phyloP scores from a whole-genome alignment of 92 coral and sea anemone species.

The Anthopleura xanthogrammica region DNA sequence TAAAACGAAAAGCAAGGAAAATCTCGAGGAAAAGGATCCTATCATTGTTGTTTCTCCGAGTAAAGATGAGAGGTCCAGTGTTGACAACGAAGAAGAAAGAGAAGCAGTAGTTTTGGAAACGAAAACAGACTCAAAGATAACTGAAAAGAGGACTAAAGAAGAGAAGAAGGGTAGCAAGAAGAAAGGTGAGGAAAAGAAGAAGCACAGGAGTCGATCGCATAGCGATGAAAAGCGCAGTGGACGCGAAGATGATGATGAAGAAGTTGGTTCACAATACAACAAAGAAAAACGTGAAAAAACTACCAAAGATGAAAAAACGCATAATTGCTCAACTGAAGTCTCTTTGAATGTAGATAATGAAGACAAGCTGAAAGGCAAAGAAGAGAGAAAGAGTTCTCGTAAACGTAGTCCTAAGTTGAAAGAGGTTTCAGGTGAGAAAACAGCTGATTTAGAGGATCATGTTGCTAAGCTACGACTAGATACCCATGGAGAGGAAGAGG shows the following conservation, averaged over 20 bases:
- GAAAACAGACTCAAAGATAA: slow-evolving; percentile 15
- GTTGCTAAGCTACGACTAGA: slow-evolving; percentile 9
- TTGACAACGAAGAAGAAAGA: slow-evolving; percentile 26
- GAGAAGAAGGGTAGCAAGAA: slow-evolving; percentile 20
- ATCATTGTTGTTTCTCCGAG: slow-evolving; percentile 5
- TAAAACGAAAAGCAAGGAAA: slow-evolving; percentile 35
- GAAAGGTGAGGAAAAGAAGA: slow-evolving; percentile 12
- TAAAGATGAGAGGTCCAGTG: slow-evolving; percentile 23
- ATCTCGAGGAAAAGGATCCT: slow-evolving; percentile 26
- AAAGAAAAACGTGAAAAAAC: slow-evolving; percentile 18
- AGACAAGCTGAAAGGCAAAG: not conserved
- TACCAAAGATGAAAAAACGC: slow-evolving; percentile 5
- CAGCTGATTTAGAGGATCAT: slow-evolving; percentile 25
- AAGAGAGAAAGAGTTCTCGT: slow-evolving; percentile 12
- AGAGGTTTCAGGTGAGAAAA: slow-evolving; percentile 29
- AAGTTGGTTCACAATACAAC: slow-evolving; percentile 7
- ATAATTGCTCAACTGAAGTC: slow-evolving; percentile 12
- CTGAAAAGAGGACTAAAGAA: slow-evolving; percentile 10
- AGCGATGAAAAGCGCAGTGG: slow-evolving; percentile 15
- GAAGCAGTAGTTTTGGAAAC: not conserved
- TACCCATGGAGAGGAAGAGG: not conserved
- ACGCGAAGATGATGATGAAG: not conserved
- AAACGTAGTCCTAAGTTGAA: slow-evolving; percentile 18
- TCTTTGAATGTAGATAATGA: not conserved
- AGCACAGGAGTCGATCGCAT: slow-evolving; percentile 12